Conservation (phyloP, 1,140 invertebrate species). For the Cotesia chilonis region DNA sequence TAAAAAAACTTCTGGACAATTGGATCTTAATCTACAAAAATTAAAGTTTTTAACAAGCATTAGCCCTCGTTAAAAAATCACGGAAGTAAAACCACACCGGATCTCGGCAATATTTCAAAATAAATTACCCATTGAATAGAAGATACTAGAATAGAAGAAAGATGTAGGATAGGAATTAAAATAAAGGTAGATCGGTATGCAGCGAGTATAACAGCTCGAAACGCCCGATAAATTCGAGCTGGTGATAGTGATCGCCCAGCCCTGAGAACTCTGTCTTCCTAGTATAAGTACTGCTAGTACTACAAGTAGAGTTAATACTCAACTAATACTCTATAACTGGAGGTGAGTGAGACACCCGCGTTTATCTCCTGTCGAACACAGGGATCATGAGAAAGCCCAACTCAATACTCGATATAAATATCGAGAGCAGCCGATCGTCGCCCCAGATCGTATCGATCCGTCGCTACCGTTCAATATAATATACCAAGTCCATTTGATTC, state of each 20-base stretch:
- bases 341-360: slow-evolving; percentile 14
- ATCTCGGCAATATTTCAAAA: too few species aligned
- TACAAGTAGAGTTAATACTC: too few species aligned
- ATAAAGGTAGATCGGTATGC: slow-evolving; percentile 19
- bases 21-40: too few species aligned
- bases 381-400: slow-evolving; percentile 31
- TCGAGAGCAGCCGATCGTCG: slow-evolving; percentile 35
- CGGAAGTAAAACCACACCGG: too few species aligned
- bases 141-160: too few species aligned
- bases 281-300: too few species aligned
- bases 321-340: not conserved
- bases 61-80: too few species aligned
- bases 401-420: not conserved
- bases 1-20: too few species aligned
- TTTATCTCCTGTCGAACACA: not conserved
- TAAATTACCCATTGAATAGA: too few species aligned
- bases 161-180: not conserved
- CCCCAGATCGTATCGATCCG: slow-evolving; percentile 41
- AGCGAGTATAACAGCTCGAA: not conserved
- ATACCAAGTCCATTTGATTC: not conserved
- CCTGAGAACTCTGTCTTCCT: slow-evolving; percentile 15
- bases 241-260: slow-evolving; percentile 16
- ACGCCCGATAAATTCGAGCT: slow-evolving; percentile 16
- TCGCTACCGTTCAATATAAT: slow-evolving; percentile 40
- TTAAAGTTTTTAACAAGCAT: too few species aligned